These are phyloP conservation scores for Troides aeacus DNA, from an alignment of 2,888 invertebrate genomes.

Conservation along the genomic window DNA sequence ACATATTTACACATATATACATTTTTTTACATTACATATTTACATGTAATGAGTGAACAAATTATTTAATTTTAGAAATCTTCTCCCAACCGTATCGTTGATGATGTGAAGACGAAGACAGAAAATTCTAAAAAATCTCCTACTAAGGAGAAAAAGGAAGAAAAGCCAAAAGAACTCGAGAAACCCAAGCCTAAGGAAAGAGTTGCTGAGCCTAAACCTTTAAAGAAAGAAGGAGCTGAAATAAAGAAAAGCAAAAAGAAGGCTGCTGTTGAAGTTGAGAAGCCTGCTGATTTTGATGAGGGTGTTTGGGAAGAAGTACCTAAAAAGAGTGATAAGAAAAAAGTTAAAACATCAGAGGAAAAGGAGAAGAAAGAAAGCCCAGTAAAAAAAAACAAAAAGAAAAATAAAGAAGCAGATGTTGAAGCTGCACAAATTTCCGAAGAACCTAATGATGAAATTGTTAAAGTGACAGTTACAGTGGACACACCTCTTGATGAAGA, in stretches of 20 bases:
- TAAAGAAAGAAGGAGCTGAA: slow-evolving; percentile 67
- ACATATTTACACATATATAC: too few species aligned
- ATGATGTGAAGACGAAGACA: slow-evolving; percentile 80
- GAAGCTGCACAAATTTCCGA: slow-evolving; percentile 53
- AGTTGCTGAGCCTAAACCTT: slow-evolving; percentile 55
- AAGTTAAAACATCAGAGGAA: slow-evolving; percentile 81
- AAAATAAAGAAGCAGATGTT: slow-evolving; percentile 68
- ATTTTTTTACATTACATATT: too few species aligned
- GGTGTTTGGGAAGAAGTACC: slow-evolving; percentile 87
- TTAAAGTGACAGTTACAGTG: slow-evolving; percentile 66
- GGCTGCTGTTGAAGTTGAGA: slow-evolving; percentile 77
- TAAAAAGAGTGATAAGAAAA: slow-evolving; percentile 86
- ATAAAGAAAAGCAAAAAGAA: slow-evolving; percentile 83
- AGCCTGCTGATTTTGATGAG: slow-evolving; percentile 86
- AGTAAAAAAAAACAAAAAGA: slow-evolving; percentile 68
- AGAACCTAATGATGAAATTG: slow-evolving; percentile 64
- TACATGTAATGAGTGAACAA: neutral
- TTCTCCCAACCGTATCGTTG: slow-evolving; percentile 82
- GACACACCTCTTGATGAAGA: slow-evolving; percentile 69
- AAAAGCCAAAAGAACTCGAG: slow-evolving; percentile 75
- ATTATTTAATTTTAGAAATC: slow-evolving; percentile 72
- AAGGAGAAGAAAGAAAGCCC: slow-evolving; percentile 67
- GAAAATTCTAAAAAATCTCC: slow-evolving; percentile 81
- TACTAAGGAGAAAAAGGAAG: slow-evolving; percentile 78
- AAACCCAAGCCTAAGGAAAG: slow-evolving; percentile 73